Conservation (phyloP, 1,140 invertebrate genomes). For the Philaenus spumarius region DNA sequence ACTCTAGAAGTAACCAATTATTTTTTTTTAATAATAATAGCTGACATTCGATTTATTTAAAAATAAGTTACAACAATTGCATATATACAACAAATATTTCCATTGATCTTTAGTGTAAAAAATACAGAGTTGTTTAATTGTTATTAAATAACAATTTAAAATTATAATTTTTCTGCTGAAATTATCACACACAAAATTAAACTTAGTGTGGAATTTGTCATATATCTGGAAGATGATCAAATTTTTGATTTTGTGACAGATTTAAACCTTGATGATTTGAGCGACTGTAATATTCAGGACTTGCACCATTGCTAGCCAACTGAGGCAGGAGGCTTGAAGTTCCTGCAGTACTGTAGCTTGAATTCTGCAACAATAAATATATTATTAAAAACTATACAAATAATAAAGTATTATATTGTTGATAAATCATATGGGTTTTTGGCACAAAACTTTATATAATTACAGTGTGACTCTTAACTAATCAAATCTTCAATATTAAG, state of each 20-base stretch:
- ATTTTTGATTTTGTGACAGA: slow-evolving; percentile 17
- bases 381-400: neutral
- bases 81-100: neutral
- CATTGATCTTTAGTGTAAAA: neutral
- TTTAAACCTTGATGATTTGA: neutral
- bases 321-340: slow-evolving; percentile 27
- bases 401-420: neutral
- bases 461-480: too few relatives aligned
- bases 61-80: neutral
- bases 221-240: slow-evolving; percentile 32
- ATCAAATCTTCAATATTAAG: too few relatives aligned
- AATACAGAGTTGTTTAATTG: neutral
- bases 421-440: neutral
- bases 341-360: slow-evolving; percentile 24
- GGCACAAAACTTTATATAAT: too few relatives aligned
- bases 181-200: neutral
- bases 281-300: slow-evolving; percentile 22
- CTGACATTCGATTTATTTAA: neutral
- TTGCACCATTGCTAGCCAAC: slow-evolving; percentile 26
- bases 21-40: neutral
- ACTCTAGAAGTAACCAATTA: too few relatives aligned
- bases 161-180: neutral
- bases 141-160: neutral
- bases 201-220: slow-evolving; percentile 22
- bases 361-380: slow-evolving; percentile 16